These are phyloP conservation scores for Arvicanthis niloticus DNA, from an alignment of 2,113 vertebrate species.

Conservation along the genomic window DNA sequence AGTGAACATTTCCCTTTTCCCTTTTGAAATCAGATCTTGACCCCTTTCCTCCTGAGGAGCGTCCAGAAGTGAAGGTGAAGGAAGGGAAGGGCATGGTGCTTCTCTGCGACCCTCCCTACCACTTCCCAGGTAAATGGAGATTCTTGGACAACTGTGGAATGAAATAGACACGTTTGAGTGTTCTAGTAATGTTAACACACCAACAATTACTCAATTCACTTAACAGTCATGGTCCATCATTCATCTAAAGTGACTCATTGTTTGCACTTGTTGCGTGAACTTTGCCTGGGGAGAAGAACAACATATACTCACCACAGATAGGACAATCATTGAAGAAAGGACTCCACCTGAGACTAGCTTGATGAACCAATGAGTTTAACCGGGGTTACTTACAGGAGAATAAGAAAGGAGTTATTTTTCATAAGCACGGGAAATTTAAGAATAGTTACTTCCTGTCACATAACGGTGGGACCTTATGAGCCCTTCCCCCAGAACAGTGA, in stretches of 20 bases:
- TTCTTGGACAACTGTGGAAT: not conserved
- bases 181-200: not conserved
- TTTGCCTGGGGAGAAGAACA: not conserved
- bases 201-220: not conserved
- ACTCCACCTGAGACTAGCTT: not conserved
- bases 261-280: not conserved
- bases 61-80: conserved; percentile 92
- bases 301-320: not conserved
- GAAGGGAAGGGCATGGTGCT: conserved; percentile 96
- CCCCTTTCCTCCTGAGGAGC: conserved; percentile 95
- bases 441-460: not conserved
- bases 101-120: conserved; percentile 94
- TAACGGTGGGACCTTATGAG: not conserved
- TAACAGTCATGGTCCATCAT: not conserved
- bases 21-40: conserved; percentile 91
- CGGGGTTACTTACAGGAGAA: not conserved
- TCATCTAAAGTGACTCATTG: not conserved
- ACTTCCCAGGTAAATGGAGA: conserved; percentile 92
- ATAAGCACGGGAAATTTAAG: not conserved
- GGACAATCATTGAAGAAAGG: not conserved
- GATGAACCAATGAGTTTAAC: not conserved
- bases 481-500: not conserved
- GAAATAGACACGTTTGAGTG: not conserved
- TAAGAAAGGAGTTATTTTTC: not conserved
- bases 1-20: not conserved